A percentile compares a stretch with the other conserved stretches of the same genome.
Evolutionary conservation across 2,113 vertebrate genomes (phyloP).

Genomic region (Actenoides hombroni): DNA sequence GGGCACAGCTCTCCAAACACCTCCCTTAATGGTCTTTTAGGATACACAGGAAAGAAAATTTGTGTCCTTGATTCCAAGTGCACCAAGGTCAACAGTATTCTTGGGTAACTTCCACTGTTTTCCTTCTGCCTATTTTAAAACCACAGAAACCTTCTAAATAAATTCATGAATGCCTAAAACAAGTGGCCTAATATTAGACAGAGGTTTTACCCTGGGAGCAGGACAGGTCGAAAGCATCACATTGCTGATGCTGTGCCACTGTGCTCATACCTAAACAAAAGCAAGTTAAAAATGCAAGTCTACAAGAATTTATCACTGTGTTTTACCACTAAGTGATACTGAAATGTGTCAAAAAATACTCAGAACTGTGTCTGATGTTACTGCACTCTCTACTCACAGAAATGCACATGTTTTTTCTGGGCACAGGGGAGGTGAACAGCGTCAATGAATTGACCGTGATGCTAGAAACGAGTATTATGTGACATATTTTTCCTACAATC

Average conservation of each 20-base stretch:
- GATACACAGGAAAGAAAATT: background rate
- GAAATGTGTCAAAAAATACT: background rate
- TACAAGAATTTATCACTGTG: background rate
- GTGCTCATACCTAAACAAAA: background rate
- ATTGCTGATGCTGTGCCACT: background rate
- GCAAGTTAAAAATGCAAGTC: background rate
- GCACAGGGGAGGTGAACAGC: background rate
- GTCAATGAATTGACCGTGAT: background rate
- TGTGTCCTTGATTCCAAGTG: background rate
- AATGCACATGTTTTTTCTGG: background rate
- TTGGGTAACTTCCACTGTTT: background rate
- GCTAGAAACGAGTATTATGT: background rate
- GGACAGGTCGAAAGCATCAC: background rate
- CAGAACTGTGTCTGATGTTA: background rate
- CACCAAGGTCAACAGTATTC: background rate
- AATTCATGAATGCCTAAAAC: background rate
- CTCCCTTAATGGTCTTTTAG: background rate
- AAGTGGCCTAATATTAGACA: background rate
- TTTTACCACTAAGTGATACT: background rate
- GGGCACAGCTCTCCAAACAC: background rate
- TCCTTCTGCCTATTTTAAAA: background rate
- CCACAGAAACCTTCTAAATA: background rate
- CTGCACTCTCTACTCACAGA: background rate
- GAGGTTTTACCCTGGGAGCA: background rate
- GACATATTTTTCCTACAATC: background rate